Base-by-base conservation (phyloP, 2,888 invertebrate species). In the Callyntrura sp. region DNA sequence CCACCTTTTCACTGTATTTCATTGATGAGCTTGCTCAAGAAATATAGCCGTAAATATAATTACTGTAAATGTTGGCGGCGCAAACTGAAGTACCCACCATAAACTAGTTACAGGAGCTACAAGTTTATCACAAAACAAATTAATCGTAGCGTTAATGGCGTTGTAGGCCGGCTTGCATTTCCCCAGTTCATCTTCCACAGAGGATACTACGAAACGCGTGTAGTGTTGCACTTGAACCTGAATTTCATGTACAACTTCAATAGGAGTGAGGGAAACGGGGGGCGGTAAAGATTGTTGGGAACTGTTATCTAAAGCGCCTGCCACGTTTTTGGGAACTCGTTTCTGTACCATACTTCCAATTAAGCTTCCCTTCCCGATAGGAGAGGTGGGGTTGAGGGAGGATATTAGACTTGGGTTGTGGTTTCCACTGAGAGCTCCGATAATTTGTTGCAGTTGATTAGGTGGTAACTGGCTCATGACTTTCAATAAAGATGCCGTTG, bases 151-250 rank as follows among this genome's bases (percentile, higher is more conserved):
- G 28, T 65, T 65, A 4, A 65, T 28, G 9, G 65, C 65, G 4
- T 11, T 6, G 17, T 73, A 73, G 3, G 73, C 45, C 9, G 43
- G 45, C 17, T n/a, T 35, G 12, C 73, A 73, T n/a, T 45, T 73
- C 45, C 45, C 45, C 12, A 73, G 45, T 1, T 43, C 43, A 11
- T n/a, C 11, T 12, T 73, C 73, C 9, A 45, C 17, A 3, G 17
- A 9, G 48, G 17, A 12, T 48, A 68, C 68, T n/a, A 68, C 68
- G 14, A 68, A 68, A 1, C 28, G n/a, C n/a, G 35, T 68, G 68
- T 68, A 68, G 0, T 68, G 14, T 68, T 35, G 28, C 8, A 68
- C 35, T 14, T 68, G 68, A n/a, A 1, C 8, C 14, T 68, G 45
- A 48, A 73, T 73, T 48, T 73, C 73, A 0, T 73, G 20, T 2